Evolutionary conservation across 2,113 vertebrate genomes (phyloP).

Genomic region (Notechis scutatus): DNA sequence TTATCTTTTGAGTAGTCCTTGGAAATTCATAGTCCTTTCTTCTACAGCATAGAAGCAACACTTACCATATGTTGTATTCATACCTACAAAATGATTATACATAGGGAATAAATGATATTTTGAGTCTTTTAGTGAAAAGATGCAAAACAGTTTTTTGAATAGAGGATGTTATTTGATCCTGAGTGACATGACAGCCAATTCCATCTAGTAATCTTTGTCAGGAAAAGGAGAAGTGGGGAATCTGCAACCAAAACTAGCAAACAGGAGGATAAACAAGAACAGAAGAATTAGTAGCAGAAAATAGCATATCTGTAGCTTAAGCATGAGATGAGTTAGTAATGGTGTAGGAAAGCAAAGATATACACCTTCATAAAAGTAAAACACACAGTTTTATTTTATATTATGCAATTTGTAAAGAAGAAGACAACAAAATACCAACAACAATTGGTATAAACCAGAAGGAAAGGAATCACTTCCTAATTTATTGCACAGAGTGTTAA

Average conservation of each 20-base stretch:
- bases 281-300: background rate
- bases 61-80: background rate
- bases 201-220: background rate
- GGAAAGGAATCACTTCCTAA: background rate
- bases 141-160: background rate
- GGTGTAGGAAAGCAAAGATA: background rate
- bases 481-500: background rate
- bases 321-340: background rate
- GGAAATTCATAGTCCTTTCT: constrained; percentile 18
- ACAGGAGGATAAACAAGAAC: background rate
- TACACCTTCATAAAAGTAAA: background rate
- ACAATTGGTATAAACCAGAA: background rate
- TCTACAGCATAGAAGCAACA: background rate
- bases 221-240: background rate
- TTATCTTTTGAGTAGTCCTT: constrained; percentile 6
- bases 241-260: background rate
- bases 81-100: background rate
- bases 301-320: background rate
- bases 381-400: background rate
- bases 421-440: background rate
- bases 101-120: background rate
- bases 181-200: background rate
- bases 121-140: background rate
- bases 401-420: background rate
- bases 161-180: background rate